Conservation (phyloP, 2,888 invertebrate genomes). For the Pollenia labialis region DNA sequence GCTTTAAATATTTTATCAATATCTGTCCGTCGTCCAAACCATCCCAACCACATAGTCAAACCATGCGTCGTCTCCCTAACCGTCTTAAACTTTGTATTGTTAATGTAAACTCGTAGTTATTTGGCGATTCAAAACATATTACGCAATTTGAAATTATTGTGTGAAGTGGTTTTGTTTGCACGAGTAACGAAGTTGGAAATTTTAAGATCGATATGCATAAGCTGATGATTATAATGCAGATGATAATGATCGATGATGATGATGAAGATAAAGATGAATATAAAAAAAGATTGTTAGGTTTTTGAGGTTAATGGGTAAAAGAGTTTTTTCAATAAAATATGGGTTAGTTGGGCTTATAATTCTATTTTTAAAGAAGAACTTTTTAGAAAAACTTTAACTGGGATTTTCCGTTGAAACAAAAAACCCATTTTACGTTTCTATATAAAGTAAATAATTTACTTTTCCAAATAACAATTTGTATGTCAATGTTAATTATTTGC, state of each 20-base stretch:
- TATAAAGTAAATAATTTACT: constrained; percentile 1
- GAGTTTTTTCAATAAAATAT: not conserved
- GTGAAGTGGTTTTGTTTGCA: constrained; percentile 39
- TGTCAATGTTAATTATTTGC: constrained; percentile 6
- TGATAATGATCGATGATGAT: constrained; percentile 12
- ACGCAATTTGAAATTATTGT: constrained; percentile 55
- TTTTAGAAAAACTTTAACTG: not conserved
- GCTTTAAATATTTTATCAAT: not conserved
- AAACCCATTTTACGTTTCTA: not conserved
- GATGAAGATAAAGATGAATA: not conserved
- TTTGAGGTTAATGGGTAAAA: not conserved
- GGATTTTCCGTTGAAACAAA: not conserved
- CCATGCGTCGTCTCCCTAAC: not conserved
- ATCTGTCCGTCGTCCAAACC: not conserved
- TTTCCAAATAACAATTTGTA: constrained; percentile 8
- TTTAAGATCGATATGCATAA: constrained; percentile 23
- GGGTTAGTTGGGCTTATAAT: not conserved
- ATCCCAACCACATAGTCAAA: constrained; percentile 7
- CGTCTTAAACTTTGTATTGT: constrained; percentile 33
- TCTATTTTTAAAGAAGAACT: not conserved
- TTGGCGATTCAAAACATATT: constrained; percentile 51
- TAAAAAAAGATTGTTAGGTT: not conserved
- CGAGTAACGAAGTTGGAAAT: constrained; percentile 4
- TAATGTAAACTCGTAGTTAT: constrained; percentile 62
- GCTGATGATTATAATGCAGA: constrained; percentile 4